phyloP scores from a whole-genome alignment of 2,888 invertebrate genomes.

The Ormyrus rosae region DNA sequence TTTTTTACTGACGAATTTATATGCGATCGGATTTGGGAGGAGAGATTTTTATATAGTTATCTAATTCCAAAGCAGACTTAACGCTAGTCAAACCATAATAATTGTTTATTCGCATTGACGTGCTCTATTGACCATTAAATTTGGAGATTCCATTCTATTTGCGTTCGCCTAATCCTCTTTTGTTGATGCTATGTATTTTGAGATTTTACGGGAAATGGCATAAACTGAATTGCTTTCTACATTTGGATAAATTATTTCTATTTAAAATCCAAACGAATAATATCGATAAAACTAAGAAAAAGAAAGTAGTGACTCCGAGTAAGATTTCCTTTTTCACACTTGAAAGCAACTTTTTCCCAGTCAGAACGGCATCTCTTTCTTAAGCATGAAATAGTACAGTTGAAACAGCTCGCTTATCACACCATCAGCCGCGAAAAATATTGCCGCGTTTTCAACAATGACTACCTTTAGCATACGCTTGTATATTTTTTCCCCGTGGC shows the following conservation, averaged over 20 bases:
- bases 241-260: background rate
- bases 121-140: conserved; percentile 40
- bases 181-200: conserved; percentile 23
- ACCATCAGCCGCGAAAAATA: conserved; percentile 18
- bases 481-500: conserved; percentile 6
- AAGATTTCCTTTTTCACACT: too few species aligned
- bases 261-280: background rate
- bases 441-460: conserved; percentile 35
- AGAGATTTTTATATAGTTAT: too few species aligned
- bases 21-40: too few species aligned
- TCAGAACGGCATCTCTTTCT: too few species aligned
- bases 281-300: too few species aligned
- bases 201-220: conserved; percentile 25
- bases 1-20: too few species aligned
- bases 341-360: too few species aligned
- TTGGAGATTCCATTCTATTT: conserved; percentile 37
- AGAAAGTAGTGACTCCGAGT: too few species aligned
- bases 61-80: too few species aligned
- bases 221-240: conserved; percentile 7
- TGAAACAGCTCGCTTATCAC: conserved; percentile 21
- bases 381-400: background rate
- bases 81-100: background rate
- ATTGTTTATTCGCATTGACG: conserved; percentile 19
- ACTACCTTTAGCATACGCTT: conserved; percentile 23
- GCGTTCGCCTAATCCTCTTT: conserved; percentile 25